Base-by-base conservation (phyloP, 2,888 invertebrate genomes). In the Pegoplata infirma region DNA sequence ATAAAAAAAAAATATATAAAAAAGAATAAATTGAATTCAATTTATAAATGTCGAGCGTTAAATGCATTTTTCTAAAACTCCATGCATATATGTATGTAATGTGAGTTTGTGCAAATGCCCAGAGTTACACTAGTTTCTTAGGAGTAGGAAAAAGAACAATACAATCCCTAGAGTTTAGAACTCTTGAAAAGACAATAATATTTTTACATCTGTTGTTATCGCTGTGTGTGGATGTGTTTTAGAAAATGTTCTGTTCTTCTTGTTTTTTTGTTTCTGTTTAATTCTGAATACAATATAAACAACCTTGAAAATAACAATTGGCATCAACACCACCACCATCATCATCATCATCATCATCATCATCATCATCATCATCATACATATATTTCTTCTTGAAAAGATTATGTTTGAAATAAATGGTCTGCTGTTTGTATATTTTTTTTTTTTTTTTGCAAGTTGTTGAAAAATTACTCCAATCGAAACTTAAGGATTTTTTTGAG, bases 381-480 rank as follows among this genome's bases (percentile, higher is more conserved):
- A 25, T 69, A 69, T 66, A 56, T 66, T 51, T 44, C 66, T 59
- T 71, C 66, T 59, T 71, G 59, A 64, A 44, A 66, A 76, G 76
- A 73, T 69, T 78, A 59, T 58, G 63, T 63, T 66, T 64, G 64
- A 69, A 56, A 75, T 75, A 75, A 79, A 66, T 71, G 66, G 68
- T 58, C 64, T 19, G 61, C 59, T 67, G 67, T 63, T n/a, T 49
- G 72, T 72, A 17, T 63, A 53, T 28, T 55, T 28, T 69, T 69
- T 40, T 12, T 51, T 32, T 10, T 64, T 59, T 51, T 12, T 75
- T 67, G 71, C 68, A 79, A 80, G 71, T 75, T 80, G 76, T 84
- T 86, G 86, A 86, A 87, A 87, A 87, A 86, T 86, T 87, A 83
- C 84, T 83, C 82, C 85, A 87, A 87, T 88, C 87, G 88, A 87